Evolutionary conservation across 1,140 invertebrate species (phyloP).

Genomic region (Reticulitermes speratus): DNA sequence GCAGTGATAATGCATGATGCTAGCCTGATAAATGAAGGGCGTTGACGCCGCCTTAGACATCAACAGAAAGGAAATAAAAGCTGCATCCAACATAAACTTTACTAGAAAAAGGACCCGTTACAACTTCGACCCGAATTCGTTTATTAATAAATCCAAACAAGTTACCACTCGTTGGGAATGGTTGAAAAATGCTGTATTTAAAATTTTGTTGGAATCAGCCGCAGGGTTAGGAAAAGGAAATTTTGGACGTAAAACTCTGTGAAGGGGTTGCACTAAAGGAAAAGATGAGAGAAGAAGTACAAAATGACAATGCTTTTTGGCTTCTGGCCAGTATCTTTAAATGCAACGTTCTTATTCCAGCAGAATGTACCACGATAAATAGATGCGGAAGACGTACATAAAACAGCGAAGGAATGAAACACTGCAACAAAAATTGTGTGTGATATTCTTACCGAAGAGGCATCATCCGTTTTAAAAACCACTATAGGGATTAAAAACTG

Average conservation of each 20-base stretch:
- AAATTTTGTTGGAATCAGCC: neutral
- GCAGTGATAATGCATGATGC: neutral
- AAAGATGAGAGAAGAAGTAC: neutral
- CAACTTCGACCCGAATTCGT: neutral
- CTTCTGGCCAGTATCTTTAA: neutral
- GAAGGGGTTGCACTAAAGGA: neutral
- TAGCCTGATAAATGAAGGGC: neutral
- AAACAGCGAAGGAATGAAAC: neutral
- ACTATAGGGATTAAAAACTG: neutral
- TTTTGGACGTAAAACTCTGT: neutral
- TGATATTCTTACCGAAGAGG: neutral
- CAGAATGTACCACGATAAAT: neutral
- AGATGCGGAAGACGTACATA: neutral
- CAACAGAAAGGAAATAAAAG: neutral
- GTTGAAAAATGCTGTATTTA: neutral
- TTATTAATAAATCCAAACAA: neutral
- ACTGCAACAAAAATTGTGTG: neutral
- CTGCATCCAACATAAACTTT: neutral
- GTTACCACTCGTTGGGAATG: neutral
- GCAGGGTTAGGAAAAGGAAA: neutral
- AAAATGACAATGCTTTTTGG: neutral
- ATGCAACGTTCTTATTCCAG: neutral
- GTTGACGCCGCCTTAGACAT: neutral
- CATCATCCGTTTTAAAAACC: neutral
- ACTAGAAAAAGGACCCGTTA: neutral